Evolutionary conservation across 2,888 invertebrate species (phyloP).

Genomic region (Polydrusus pterygomalis): DNA sequence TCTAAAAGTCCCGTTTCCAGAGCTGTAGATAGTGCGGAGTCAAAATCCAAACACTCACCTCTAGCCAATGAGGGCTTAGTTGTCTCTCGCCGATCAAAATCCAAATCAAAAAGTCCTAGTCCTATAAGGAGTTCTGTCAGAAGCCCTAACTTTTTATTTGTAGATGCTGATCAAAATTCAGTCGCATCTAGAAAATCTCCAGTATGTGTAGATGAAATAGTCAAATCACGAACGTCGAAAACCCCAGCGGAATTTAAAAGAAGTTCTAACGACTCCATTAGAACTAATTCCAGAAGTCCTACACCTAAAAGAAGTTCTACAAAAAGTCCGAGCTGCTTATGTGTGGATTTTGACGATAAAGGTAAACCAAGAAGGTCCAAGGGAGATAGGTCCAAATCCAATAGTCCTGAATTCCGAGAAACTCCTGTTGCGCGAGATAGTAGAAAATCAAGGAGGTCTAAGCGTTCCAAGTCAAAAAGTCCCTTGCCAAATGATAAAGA

Average conservation of each 20-base stretch:
- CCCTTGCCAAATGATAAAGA: no score
- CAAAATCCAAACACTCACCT: background rate
- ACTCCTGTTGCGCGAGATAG: background rate
- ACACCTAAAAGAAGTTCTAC: slow-evolving; percentile 1
- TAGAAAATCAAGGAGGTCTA: background rate
- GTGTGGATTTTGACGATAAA: background rate
- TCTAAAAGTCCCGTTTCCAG: slow-evolving; percentile 12
- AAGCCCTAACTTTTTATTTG: slow-evolving; percentile 1
- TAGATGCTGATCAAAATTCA: background rate
- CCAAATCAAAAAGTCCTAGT: slow-evolving; percentile 33
- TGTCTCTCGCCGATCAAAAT: slow-evolving; percentile 2
- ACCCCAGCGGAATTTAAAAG: slow-evolving; percentile 23
- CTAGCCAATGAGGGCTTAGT: background rate
- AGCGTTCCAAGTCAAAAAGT: slow-evolving; percentile 9
- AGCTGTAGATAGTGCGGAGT: background rate
- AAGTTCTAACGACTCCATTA: background rate
- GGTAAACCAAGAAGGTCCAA: slow-evolving; percentile 1
- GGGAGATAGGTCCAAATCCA: slow-evolving; percentile 11
- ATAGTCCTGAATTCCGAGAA: slow-evolving; percentile 1
- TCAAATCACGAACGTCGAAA: slow-evolving; percentile 13
- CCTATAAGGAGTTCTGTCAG: background rate
- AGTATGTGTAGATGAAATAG: background rate
- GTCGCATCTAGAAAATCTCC: no score
- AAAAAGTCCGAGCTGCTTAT: background rate
- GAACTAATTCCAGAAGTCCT: slow-evolving; percentile 28